Evolutionary conservation across 2,888 invertebrate genomes (phyloP).

Genomic region (Isotomurus palustris): DNA sequence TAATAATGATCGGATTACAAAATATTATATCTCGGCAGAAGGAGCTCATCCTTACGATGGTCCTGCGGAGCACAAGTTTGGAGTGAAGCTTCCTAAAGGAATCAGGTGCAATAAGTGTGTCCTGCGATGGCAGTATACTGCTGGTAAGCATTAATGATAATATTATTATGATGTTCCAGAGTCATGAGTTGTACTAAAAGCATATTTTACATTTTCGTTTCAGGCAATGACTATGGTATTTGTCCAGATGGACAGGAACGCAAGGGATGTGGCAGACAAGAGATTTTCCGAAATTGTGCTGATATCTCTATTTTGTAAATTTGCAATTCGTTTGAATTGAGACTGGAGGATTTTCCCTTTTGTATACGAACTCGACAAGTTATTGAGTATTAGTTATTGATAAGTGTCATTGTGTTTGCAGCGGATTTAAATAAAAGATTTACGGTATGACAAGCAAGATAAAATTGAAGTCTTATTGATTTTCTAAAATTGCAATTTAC

Average conservation of each 20-base stretch:
- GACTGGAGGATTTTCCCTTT: too few relatives aligned
- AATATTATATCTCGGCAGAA: background rate
- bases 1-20: slow-evolving; percentile 12
- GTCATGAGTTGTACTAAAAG: slow-evolving; percentile 16
- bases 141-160: slow-evolving; percentile 48
- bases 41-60: background rate
- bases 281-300: slow-evolving; percentile 5
- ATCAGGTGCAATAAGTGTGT: slow-evolving; percentile 57
- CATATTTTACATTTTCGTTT: background rate
- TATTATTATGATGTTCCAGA: background rate
- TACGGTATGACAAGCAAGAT: too few relatives aligned
- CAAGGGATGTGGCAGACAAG: slow-evolving; percentile 23
- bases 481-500: too few relatives aligned
- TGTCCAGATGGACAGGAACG: slow-evolving; percentile 12
- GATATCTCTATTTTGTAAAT: slow-evolving; percentile 2
- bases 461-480: too few relatives aligned
- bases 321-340: too few relatives aligned
- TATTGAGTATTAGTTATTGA: too few relatives aligned
- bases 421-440: too few relatives aligned
- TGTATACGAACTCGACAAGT: too few relatives aligned
- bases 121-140: slow-evolving; percentile 56
- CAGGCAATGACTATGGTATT: slow-evolving; percentile 9
- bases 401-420: too few relatives aligned
- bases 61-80: slow-evolving; percentile 4
- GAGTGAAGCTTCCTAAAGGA: slow-evolving; percentile 51